Percentiles rank a stretch among this genome's conserved stretches.
Evolutionary conservation across 2,797 vertebrate genomes (phyloP).

Genomic region (Clarias pachynema): DNA sequence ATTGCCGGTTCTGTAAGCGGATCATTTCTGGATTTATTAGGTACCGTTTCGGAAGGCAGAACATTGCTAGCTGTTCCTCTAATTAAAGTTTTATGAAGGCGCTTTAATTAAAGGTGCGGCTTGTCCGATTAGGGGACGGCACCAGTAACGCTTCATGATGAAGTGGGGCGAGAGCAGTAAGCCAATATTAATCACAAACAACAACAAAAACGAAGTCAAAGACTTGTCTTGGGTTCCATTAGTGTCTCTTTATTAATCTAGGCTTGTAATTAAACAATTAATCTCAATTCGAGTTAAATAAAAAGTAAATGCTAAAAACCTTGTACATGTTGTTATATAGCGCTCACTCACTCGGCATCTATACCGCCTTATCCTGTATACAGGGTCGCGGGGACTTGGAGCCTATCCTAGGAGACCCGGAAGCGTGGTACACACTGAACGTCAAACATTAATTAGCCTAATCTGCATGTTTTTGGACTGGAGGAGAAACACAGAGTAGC

Average conservation of each 20-base stretch:
- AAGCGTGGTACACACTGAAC: too few species aligned
- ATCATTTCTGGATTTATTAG: constrained; percentile 52
- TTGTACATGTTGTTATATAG: too few species aligned
- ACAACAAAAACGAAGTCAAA: background rate
- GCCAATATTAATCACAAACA: constrained; percentile 38
- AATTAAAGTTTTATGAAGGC: constrained; percentile 64
- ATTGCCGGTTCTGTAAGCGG: background rate
- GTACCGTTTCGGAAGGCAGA: constrained; percentile 42
- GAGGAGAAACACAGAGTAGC: too few species aligned
- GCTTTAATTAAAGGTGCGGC: constrained; percentile 64
- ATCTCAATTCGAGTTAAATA: background rate
- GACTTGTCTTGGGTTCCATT: background rate
- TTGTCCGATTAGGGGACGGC: constrained; percentile 38
- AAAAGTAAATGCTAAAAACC: background rate
- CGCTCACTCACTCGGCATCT: too few species aligned
- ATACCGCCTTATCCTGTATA: too few species aligned
- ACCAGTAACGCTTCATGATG: constrained; percentile 35
- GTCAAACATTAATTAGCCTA: too few species aligned
- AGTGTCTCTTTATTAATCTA: background rate
- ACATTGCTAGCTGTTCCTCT: constrained; percentile 53
- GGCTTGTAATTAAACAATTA: background rate
- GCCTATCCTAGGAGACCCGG: too few species aligned
- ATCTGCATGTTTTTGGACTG: too few species aligned
- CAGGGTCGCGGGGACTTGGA: too few species aligned
- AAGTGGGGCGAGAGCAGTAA: constrained; percentile 25